A percentile compares a stretch with the other conserved stretches of the same genome.
phyloP scores from a whole-genome alignment of 2,888 invertebrate species.

The Ganaspis brasiliensis region DNA sequence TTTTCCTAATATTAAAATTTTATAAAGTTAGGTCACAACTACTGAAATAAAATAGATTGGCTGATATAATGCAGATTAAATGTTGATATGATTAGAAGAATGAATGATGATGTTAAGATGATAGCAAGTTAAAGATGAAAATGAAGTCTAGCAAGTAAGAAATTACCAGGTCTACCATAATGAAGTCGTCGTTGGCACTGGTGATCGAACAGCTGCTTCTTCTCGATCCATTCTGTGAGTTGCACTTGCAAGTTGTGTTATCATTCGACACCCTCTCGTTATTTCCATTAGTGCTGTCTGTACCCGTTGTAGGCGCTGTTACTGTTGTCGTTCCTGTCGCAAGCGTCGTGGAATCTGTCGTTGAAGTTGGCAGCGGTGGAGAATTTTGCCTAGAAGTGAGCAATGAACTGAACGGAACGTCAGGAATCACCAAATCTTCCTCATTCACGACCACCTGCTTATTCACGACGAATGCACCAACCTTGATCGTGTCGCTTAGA shows the following conservation, averaged over 20 bases:
- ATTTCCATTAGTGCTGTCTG: conserved; percentile 78
- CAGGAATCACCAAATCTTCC: conserved; percentile 83
- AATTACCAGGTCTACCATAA: conserved; percentile 88
- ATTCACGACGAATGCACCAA: conserved; percentile 89
- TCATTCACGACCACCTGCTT: conserved; percentile 83
- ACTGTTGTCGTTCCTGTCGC: conserved; percentile 53
- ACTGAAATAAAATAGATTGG: too few relatives aligned
- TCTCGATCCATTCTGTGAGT: conserved; percentile 79
- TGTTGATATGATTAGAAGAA: too few relatives aligned
- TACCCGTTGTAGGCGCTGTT: conserved; percentile 46
- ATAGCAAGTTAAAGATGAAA: background rate
- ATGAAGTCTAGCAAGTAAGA: conserved; percentile 57
- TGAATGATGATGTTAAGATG: background rate
- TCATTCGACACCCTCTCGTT: conserved; percentile 70
- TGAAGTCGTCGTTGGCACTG: conserved; percentile 85
- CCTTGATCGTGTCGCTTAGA: conserved; percentile 87
- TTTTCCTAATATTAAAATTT: too few relatives aligned
- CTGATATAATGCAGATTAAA: too few relatives aligned
- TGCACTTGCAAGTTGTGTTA: conserved; percentile 77
- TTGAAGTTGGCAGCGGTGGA: conserved; percentile 65
- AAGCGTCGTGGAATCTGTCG: conserved; percentile 48
- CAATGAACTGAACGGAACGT: conserved; percentile 86
- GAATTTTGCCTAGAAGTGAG: conserved; percentile 79
- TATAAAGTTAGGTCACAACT: too few relatives aligned
- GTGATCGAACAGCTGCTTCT: conserved; percentile 81